Conservation (phyloP, 2,113 vertebrate genomes). For the Pantherophis guttatus region DNA sequence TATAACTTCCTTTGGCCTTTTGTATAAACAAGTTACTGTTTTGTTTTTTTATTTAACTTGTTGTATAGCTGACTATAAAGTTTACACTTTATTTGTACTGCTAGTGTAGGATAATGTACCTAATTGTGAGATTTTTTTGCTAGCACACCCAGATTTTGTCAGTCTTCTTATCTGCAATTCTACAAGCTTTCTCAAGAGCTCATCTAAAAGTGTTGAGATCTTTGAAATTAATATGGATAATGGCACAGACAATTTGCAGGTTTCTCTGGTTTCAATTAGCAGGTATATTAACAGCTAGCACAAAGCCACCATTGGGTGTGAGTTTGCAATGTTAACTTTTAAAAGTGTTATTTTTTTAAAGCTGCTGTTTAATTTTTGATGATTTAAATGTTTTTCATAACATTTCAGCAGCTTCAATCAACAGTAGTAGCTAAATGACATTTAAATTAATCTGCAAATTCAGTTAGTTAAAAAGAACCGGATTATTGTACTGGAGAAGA, state of each 20-base stretch:
- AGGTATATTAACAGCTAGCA: not conserved
- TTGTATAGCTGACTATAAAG: not conserved
- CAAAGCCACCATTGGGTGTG: not conserved
- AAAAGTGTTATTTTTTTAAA: not conserved
- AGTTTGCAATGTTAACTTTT: not conserved
- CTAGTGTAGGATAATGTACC: not conserved
- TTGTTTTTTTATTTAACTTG: not conserved
- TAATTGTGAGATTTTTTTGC: not conserved
- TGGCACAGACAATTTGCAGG: not conserved
- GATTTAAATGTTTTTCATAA: not conserved
- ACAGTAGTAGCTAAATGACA: not conserved
- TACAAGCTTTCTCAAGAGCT: not conserved
- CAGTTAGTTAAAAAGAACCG: not conserved
- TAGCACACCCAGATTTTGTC: not conserved
- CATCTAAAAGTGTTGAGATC: not conserved
- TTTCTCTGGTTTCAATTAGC: not conserved
- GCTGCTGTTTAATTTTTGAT: not conserved
- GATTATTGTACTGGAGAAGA: not conserved
- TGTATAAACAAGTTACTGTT: not conserved
- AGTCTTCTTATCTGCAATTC: not conserved
- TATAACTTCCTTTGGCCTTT: not conserved
- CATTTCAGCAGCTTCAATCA: not conserved
- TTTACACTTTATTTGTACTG: not conserved
- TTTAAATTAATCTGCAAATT: not conserved
- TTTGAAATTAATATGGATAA: not conserved